Conservation (phyloP, 1,140 invertebrate genomes). For the Zaprionus nigranus region DNA sequence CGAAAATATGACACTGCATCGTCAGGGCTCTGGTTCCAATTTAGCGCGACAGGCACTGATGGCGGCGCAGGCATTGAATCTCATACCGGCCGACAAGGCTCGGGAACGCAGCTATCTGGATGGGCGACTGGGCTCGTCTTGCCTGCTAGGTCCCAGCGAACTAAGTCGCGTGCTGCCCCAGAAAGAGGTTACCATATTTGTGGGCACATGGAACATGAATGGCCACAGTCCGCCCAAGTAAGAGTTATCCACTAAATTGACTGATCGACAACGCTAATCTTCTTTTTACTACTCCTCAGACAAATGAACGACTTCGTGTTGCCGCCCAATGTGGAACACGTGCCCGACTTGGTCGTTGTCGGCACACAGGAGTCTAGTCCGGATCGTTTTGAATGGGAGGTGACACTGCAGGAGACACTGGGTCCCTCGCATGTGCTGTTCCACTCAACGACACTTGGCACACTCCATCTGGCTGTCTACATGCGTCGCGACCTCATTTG, state of each 20-base stretch:
- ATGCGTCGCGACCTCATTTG: slow-evolving; percentile 95
- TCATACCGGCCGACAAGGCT: slow-evolving; percentile 92
- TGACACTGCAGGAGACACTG: slow-evolving; percentile 94
- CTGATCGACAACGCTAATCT: slow-evolving; percentile 30
- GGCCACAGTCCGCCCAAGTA: slow-evolving; percentile 91
- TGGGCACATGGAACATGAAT: slow-evolving; percentile 99
- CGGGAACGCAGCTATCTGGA: slow-evolving; percentile 92
- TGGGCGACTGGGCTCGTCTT: slow-evolving; percentile 90
- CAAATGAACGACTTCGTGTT: slow-evolving; percentile 95
- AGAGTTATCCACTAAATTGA: not conserved
- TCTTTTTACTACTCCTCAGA: slow-evolving; percentile 70
- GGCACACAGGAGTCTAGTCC: slow-evolving; percentile 96
- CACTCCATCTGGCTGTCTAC: slow-evolving; percentile 94
- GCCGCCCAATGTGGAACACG: slow-evolving; percentile 91
- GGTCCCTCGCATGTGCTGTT: slow-evolving; percentile 95
- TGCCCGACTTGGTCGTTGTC: slow-evolving; percentile 96
- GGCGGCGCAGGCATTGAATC: slow-evolving; percentile 91
- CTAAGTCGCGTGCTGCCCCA: slow-evolving; percentile 94
- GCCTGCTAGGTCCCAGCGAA: slow-evolving; percentile 92
- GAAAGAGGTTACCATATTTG: slow-evolving; percentile 93
- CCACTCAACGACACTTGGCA: slow-evolving; percentile 92
- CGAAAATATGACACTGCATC: slow-evolving; percentile 74
- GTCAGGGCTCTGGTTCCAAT: slow-evolving; percentile 82
- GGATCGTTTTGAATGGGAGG: slow-evolving; percentile 95
- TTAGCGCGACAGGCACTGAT: slow-evolving; percentile 89